Percentiles rank a stretch among this genome's conserved stretches.
These are phyloP conservation scores for Sebastes dallii DNA, from an alignment of 2,797 vertebrate species.

Conservation along the genomic window DNA sequence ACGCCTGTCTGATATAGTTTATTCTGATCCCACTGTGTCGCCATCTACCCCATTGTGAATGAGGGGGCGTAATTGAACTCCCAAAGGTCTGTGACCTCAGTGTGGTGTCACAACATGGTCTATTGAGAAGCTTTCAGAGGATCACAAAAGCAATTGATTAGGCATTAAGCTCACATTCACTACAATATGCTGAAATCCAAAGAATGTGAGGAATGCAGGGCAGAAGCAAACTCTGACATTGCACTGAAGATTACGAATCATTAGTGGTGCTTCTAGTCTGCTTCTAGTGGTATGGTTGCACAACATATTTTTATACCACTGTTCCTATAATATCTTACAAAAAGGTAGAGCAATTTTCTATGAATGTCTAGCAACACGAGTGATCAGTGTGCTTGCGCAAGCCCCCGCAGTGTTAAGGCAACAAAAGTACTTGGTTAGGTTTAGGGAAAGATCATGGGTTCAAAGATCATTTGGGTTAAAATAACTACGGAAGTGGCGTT, in stretches of 20 bases:
- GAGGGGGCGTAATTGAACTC: slow-evolving; percentile 86
- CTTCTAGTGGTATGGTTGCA: neutral
- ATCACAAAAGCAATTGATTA: slow-evolving; percentile 84
- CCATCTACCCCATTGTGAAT: slow-evolving; percentile 84
- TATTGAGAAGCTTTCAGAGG: slow-evolving; percentile 85
- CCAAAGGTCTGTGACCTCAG: slow-evolving; percentile 91
- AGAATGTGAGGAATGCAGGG: slow-evolving; percentile 58
- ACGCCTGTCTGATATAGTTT: slow-evolving; percentile 28
- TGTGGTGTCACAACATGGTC: slow-evolving; percentile 81
- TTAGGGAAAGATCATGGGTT: too few species aligned
- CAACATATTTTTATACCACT: too few species aligned
- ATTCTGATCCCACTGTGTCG: slow-evolving; percentile 81
- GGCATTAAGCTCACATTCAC: slow-evolving; percentile 62
- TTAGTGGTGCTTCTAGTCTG: neutral
- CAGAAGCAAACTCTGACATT: neutral
- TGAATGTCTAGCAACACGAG: neutral
- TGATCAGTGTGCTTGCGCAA: too few species aligned
- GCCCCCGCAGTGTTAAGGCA: neutral
- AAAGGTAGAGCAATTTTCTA: neutral
- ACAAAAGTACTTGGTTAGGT: neutral
- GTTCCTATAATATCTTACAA: neutral
- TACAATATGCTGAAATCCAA: slow-evolving; percentile 36
- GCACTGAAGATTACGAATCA: neutral
- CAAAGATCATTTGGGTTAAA: too few species aligned
- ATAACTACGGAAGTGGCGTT: neutral